Evolutionary conservation across 2,888 invertebrate species (phyloP).

Genomic region (Lampropteryx suffumata): DNA sequence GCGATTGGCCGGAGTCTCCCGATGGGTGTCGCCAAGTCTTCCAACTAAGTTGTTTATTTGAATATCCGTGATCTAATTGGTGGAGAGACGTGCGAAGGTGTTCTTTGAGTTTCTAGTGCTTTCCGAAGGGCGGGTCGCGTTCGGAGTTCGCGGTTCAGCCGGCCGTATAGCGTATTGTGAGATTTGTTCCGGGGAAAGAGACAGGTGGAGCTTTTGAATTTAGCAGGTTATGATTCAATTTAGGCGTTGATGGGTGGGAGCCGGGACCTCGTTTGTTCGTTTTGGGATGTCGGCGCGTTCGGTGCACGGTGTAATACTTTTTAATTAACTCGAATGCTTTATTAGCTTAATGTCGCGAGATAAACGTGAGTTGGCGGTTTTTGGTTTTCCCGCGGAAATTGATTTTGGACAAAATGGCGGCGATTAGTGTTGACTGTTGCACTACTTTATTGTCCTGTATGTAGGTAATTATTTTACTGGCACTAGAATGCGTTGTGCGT

Average conservation of each 20-base stretch:
- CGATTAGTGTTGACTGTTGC: constrained; percentile 34
- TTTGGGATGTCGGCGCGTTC: constrained; percentile 56
- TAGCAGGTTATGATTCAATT: constrained; percentile 73
- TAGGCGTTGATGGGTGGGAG: constrained; percentile 62
- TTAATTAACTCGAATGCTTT: constrained; percentile 83
- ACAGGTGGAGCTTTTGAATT: constrained; percentile 60
- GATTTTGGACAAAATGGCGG: constrained; percentile 52
- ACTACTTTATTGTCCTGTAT: constrained; percentile 15
- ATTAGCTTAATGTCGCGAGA: constrained; percentile 76
- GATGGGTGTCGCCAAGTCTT: constrained; percentile 57
- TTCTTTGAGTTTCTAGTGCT: constrained; percentile 72
- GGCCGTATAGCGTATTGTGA: constrained; percentile 63
- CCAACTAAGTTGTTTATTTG: constrained; percentile 62
- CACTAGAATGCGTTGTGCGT: constrained; percentile 50
- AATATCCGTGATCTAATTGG: constrained; percentile 58
- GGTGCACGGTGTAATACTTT: constrained; percentile 59
- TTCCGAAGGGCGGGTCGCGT: constrained; percentile 69
- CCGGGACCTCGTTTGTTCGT: constrained; percentile 57
- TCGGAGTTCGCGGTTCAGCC: constrained; percentile 69
- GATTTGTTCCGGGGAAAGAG: constrained; percentile 51
- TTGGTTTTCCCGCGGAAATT: constrained; percentile 58
- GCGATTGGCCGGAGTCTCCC: constrained; percentile 57
- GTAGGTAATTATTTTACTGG: constrained; percentile 55
- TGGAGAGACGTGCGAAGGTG: constrained; percentile 53
- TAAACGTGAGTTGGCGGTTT: constrained; percentile 51